Base-by-base conservation (phyloP, 2,888 invertebrate genomes). In the Andrena camellia region DNA sequence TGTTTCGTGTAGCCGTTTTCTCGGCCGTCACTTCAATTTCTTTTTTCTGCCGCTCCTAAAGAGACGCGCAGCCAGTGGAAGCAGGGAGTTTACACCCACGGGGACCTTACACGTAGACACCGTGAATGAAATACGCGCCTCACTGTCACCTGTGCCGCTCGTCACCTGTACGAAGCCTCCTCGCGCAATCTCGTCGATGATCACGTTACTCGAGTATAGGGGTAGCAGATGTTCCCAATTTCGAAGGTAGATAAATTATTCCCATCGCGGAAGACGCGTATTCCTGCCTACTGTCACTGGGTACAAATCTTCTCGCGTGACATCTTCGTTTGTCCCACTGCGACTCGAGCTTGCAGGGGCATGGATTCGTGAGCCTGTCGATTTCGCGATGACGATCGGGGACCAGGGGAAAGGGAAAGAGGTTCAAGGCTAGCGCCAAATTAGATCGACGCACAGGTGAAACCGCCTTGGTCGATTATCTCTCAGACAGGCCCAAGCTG, bases 381-480 rank as follows among this genome's bases (percentile, higher is more conserved):
- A 42, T 42, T 42, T 42, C 42, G 17, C 42, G 42, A 17, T 17
- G 42, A 17, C 26, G 10, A 5, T 35, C 5, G 1, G 17, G 0
- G 33, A 10, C 50, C 8, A 10, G 13, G 23, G 60, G 50, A 69
- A 3, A 2, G 54, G 52, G 20, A 57, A 78, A 57, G 20, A 13
- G 59, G 73, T 66, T 72, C 74, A 77, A 82, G 74, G 82, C 71
- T 74, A 74, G 29, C 29, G 23, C 2, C 13, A 77, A 81, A 81
- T 78, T 78, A 75, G 70, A 81, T 68, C 77, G 67, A 26, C 60
- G 78, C 42, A 85, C 88, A 87, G 88, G 88, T 88, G 88, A 86
- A 83, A 85, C 73, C 71, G 59, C 31, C 29, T 17, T 10, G 60
- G 33, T 35, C 76, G 73, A 81, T 76, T 60, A 63, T 79, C 82